A percentile compares a stretch with the other conserved stretches of the same genome.
These are phyloP conservation scores for Forpus xanthops DNA, from an alignment of 2,797 vertebrate genomes.

Conservation along the genomic window DNA sequence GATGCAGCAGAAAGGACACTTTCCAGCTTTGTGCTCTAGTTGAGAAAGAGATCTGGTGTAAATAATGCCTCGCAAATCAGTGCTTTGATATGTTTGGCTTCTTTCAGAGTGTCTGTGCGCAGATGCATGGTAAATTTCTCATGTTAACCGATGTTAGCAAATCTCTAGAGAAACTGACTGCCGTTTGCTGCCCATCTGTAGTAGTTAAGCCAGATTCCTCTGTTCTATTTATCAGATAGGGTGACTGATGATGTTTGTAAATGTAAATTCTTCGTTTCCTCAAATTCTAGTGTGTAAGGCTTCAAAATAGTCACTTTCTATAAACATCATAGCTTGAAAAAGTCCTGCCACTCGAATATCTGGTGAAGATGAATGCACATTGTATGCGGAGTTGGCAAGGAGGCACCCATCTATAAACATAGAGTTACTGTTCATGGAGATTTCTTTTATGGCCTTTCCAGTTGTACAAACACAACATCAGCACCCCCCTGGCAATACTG, in stretches of 20 bases:
- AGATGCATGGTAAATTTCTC: slow-evolving; percentile 8
- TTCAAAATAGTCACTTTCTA: slow-evolving; percentile 57
- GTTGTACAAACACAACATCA: slow-evolving; percentile 54
- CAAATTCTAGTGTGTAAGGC: slow-evolving; percentile 52
- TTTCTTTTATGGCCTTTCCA: slow-evolving; percentile 59
- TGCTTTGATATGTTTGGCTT: slow-evolving; percentile 2
- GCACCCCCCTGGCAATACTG: slow-evolving; percentile 51
- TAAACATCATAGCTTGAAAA: slow-evolving; percentile 58
- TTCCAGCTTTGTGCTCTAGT: neutral
- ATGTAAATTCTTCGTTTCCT: slow-evolving; percentile 56
- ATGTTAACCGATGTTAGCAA: neutral
- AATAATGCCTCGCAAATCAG: neutral
- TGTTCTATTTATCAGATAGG: slow-evolving; percentile 53
- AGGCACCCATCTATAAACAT: slow-evolving; percentile 60
- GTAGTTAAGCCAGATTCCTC: slow-evolving; percentile 46
- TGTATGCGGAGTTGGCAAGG: slow-evolving; percentile 42
- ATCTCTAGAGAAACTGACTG: slow-evolving; percentile 16
- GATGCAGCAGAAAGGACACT: neutral
- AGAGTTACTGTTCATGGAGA: slow-evolving; percentile 49
- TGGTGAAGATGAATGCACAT: slow-evolving; percentile 49
- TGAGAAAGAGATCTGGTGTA: neutral
- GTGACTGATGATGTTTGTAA: slow-evolving; percentile 62
- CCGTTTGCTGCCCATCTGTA: slow-evolving; percentile 24
- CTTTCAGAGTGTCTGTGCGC: neutral
- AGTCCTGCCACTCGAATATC: slow-evolving; percentile 48